Base-by-base conservation (phyloP, 2,797 vertebrate genomes). In the Galaxias olidus region DNA sequence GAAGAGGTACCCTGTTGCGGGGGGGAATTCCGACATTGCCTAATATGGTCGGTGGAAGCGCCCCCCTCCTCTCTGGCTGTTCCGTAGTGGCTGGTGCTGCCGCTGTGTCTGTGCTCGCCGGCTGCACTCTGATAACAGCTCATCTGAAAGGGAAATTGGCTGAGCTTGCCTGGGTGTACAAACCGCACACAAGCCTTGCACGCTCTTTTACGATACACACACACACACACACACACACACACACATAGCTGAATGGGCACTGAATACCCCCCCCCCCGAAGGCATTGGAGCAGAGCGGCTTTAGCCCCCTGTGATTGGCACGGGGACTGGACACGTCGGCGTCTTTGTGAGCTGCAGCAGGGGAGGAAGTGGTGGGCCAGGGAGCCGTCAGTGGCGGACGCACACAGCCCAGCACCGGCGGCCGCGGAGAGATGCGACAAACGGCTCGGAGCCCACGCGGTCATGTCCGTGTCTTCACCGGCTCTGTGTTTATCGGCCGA, bases 11-110 rank as follows among this genome's bases (percentile, higher is more conserved):
- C 62, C 72, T 76, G 85, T 81, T 79, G 84, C 46, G 51, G 46
- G 74, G 74, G 78, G 85, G 80, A 66, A 89, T 90, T 90, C 89
- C 90, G 84, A 76, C 78, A 79, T 63, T 53, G 48, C 87, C 87
- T 74, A 82, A 84, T 80, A 82, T 82, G 84, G 90, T 1, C 6
- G 8, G 65, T 59, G 77, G 87, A 89, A 87, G 81, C 66, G 4
- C 62, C 47, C 68, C 68, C 65, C 58, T 50, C 61, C 13, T 47
- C 15, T 4, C 56, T 19, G 14, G 44, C 12, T 62, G 45, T 15
- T 10, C 18, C 30, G 30, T 30, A 30, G 5, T 5, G 0, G n/a
- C 18, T 55, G 10, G 45, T 14, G 15, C 76, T 72, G 72, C 58
- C 74, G 73, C 72, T 74, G 73, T 65, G 66, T 51, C 72, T 19